phyloP scores from a whole-genome alignment of 2,888 invertebrate species.

The Bedellia somnulentella region DNA sequence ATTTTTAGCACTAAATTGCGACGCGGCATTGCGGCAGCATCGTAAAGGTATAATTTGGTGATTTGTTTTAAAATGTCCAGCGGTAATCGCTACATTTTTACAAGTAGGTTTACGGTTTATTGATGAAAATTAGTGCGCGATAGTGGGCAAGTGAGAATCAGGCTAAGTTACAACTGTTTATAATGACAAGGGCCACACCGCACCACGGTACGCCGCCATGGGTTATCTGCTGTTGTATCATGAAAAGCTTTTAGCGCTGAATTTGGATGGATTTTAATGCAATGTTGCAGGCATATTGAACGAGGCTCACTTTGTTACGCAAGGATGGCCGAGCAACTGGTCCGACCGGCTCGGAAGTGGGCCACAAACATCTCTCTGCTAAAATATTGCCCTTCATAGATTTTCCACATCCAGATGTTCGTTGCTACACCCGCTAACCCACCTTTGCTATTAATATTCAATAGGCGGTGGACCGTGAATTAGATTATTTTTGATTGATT shows the following conservation, averaged over 20 bases:
- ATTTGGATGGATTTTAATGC: slow-evolving; percentile 39
- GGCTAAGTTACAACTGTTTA: too few species aligned
- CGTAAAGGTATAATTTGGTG: slow-evolving; percentile 37
- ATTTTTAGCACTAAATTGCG: slow-evolving; percentile 47
- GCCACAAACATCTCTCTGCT: slow-evolving; percentile 51
- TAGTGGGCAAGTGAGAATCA: slow-evolving; percentile 24
- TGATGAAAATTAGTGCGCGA: slow-evolving; percentile 39
- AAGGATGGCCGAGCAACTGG: slow-evolving; percentile 50
- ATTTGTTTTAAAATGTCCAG: slow-evolving; percentile 37
- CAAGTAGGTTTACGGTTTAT: slow-evolving; percentile 30
- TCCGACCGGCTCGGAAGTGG: slow-evolving; percentile 51
- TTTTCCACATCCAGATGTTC: slow-evolving; percentile 22
- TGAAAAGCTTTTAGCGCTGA: slow-evolving; percentile 43
- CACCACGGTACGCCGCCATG: slow-evolving; percentile 20
- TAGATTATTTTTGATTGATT: slow-evolving; percentile 14
- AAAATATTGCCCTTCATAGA: slow-evolving; percentile 53
- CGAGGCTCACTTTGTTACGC: slow-evolving; percentile 31
- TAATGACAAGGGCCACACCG: too few species aligned
- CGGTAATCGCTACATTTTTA: slow-evolving; percentile 22
- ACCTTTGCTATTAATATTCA: too few species aligned
- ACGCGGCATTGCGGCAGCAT: slow-evolving; percentile 43
- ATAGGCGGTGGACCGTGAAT: too few species aligned
- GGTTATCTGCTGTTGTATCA: slow-evolving; percentile 32
- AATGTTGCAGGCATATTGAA: slow-evolving; percentile 43
- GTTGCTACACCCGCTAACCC: background rate